Evolutionary conservation across 2,888 invertebrate species (phyloP).

Genomic region (Bruchidius siliquastri): DNA sequence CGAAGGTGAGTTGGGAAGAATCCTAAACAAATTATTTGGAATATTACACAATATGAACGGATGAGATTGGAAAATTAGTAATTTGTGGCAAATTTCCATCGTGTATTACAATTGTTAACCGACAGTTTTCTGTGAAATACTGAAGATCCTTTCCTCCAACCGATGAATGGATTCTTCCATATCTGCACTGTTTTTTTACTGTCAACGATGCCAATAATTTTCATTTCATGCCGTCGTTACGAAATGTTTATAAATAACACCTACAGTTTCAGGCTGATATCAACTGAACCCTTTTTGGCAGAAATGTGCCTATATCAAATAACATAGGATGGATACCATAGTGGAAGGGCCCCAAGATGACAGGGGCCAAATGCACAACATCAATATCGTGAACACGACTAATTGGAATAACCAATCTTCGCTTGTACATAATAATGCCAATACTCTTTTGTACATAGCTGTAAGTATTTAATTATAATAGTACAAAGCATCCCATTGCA

Average conservation of each 20-base stretch:
- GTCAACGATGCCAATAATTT: not conserved
- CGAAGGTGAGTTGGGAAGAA: conserved; percentile 15
- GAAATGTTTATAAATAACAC: conserved; percentile 11
- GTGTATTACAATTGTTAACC: not conserved
- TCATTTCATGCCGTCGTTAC: conserved; percentile 1
- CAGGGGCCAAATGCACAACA: conserved; percentile 26
- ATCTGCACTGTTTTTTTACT: not conserved
- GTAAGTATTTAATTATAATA: conserved; percentile 37
- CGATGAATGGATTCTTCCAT: conserved; percentile 23
- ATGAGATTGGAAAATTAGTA: not conserved
- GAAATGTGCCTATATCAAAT: not conserved
- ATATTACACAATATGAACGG: not conserved
- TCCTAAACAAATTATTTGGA: not conserved
- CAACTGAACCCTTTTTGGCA: not conserved
- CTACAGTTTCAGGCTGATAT: not conserved
- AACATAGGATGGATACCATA: conserved; percentile 34
- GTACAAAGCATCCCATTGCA: no score
- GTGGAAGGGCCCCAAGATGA: conserved; percentile 34
- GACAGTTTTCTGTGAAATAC: not conserved
- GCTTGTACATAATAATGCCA: conserved; percentile 9
- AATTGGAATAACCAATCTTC: conserved; percentile 26
- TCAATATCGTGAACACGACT: conserved; percentile 30
- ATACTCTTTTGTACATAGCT: conserved; percentile 41
- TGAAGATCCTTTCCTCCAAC: not conserved
- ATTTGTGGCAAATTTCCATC: not conserved